phyloP scores from a whole-genome alignment of 1,140 invertebrate species.

The Atta texana region DNA sequence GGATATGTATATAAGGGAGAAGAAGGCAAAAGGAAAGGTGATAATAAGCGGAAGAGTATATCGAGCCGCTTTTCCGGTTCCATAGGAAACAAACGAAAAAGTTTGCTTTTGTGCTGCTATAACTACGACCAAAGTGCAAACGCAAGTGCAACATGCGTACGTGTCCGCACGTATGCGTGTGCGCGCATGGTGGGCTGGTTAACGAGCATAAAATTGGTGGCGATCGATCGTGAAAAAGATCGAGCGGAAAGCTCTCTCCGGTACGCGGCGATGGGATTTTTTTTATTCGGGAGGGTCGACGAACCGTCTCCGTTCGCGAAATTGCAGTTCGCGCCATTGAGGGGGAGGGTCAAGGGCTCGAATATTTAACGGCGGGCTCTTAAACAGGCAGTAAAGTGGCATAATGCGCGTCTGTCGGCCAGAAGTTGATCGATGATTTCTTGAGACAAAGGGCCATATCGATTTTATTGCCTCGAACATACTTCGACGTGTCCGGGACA shows the following conservation, averaged over 20 bases:
- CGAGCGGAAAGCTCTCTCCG: slow-evolving; percentile 43
- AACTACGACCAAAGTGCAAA: slow-evolving; percentile 11
- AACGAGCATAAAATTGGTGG: slow-evolving; percentile 71
- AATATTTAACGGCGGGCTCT: slow-evolving; percentile 66
- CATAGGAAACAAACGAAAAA: slow-evolving; percentile 44
- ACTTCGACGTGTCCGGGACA: slow-evolving; percentile 38
- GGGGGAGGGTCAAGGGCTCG: slow-evolving; percentile 64
- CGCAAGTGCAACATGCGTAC: neutral
- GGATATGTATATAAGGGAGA: too few relatives aligned
- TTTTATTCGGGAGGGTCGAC: slow-evolving; percentile 58
- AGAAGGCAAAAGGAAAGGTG: slow-evolving; percentile 32
- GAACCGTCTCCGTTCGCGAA: slow-evolving; percentile 57
- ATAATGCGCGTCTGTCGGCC: slow-evolving; percentile 52
- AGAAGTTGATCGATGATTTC: slow-evolving; percentile 73
- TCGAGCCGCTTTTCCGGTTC: slow-evolving; percentile 50
- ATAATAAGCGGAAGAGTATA: slow-evolving; percentile 69
- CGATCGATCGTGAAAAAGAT: slow-evolving; percentile 65
- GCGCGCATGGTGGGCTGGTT: slow-evolving; percentile 38
- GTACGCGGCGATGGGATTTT: slow-evolving; percentile 38
- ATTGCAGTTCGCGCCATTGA: slow-evolving; percentile 38
- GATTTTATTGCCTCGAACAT: slow-evolving; percentile 64
- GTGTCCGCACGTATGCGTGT: neutral
- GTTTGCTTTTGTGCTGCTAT: slow-evolving; percentile 25
- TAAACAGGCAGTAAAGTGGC: slow-evolving; percentile 71
- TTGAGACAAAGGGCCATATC: slow-evolving; percentile 72